Conservation (phyloP, 2,797 vertebrate species). For the Tenualosa thibaudeaui region DNA sequence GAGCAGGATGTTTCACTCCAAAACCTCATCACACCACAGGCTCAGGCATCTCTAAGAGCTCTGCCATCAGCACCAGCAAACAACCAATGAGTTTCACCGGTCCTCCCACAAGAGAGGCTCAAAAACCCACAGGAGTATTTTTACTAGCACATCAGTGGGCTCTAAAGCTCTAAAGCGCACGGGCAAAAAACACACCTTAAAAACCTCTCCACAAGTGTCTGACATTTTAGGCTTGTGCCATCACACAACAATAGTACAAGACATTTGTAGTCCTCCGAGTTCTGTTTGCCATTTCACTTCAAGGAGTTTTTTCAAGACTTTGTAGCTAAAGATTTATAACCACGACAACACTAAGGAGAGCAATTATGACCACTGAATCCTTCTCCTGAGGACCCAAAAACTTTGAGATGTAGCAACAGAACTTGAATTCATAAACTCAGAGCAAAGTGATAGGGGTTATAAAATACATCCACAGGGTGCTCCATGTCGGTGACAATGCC, state of each 20-base stretch:
- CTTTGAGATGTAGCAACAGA: not conserved
- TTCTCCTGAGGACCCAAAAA: not conserved
- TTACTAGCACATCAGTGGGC: slow-evolving; percentile 14
- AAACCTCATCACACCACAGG: not conserved
- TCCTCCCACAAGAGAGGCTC: not conserved
- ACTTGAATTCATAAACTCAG: slow-evolving; percentile 2
- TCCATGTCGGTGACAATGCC: not conserved
- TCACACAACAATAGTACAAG: not conserved
- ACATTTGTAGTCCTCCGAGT: not conserved
- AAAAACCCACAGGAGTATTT: not conserved
- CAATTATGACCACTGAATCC: not conserved
- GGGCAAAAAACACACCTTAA: not conserved
- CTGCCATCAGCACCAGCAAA: not conserved
- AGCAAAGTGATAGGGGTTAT: not conserved
- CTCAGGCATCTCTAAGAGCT: not conserved
- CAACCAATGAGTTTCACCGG: not conserved
- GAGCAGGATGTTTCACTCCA: not conserved
- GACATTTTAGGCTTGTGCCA: not conserved
- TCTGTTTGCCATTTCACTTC: not conserved
- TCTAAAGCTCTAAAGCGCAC: not conserved
- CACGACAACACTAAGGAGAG: not conserved
- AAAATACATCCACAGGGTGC: not conserved
- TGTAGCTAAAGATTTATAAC: not conserved
- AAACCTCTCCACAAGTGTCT: not conserved
- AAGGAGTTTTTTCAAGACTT: not conserved